Conservation (phyloP, 1,140 invertebrate species). For the Pseudomyrmex pallidus region DNA sequence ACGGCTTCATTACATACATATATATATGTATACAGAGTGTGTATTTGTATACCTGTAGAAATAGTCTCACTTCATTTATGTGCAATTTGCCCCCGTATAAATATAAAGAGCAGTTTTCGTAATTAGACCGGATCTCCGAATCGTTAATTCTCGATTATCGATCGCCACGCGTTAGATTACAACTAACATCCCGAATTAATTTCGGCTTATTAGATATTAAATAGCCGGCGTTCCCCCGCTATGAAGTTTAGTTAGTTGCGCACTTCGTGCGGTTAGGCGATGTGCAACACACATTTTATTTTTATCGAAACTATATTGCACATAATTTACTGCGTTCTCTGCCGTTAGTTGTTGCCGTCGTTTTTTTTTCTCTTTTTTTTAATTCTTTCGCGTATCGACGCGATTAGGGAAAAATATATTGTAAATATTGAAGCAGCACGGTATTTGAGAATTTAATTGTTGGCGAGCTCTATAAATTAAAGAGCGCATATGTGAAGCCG, state of each 20-base stretch:
- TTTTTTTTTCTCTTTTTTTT: too few relatives aligned
- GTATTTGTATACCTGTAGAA: neutral
- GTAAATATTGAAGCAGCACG: too few relatives aligned
- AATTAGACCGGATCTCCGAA: slow-evolving; percentile 8
- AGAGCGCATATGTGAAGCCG: too few relatives aligned
- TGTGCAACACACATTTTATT: neutral
- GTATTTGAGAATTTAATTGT: too few relatives aligned
- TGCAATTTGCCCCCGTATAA: neutral
- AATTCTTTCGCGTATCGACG: too few relatives aligned
- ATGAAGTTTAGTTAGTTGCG: slow-evolving; percentile 22
- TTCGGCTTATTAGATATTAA: slow-evolving; percentile 38
- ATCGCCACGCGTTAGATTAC: slow-evolving; percentile 11
- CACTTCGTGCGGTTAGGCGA: neutral
- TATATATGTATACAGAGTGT: too few relatives aligned
- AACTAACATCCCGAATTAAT: slow-evolving; percentile 29
- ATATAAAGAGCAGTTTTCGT: neutral
- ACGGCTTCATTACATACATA: neutral
- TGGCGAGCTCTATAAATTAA: too few relatives aligned
- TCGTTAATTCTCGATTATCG: slow-evolving; percentile 7
- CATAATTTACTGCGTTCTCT: neutral
- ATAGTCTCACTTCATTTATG: slow-evolving; percentile 18
- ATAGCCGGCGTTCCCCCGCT: neutral
- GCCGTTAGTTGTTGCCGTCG: neutral
- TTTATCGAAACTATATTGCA: too few relatives aligned
- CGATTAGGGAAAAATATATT: too few relatives aligned